Conservation (phyloP, 1,140 invertebrate genomes). For the Geopemphigus sp. region DNA sequence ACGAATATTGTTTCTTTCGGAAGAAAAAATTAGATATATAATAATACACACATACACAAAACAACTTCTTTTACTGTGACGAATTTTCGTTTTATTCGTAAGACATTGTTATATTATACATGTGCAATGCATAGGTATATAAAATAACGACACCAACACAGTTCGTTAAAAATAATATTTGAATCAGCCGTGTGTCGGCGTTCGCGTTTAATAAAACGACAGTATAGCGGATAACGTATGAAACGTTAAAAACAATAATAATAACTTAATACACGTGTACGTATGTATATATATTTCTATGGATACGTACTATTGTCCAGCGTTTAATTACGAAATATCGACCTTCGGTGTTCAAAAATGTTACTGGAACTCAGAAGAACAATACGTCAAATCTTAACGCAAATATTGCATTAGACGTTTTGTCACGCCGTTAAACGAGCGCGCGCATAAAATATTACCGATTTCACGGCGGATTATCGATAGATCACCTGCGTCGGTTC, state of each 20-base stretch:
- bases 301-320: constrained; percentile 16
- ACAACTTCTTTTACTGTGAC: constrained; percentile 25
- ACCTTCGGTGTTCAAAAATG: constrained; percentile 14
- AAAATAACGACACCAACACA: too few species aligned
- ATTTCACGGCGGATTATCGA: constrained; percentile 35
- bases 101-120: too few species aligned
- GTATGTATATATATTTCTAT: neutral
- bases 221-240: neutral
- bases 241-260: neutral
- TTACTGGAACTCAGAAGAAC: constrained; percentile 16
- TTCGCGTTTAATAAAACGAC: neutral
- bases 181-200: neutral
- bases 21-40: neutral
- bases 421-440: constrained; percentile 37
- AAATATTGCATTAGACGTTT: constrained; percentile 35
- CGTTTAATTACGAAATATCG: constrained; percentile 16
- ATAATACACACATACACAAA: neutral
- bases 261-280: neutral
- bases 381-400: constrained; percentile 20
- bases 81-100: constrained; percentile 17
- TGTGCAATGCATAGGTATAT: neutral
- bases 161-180: neutral
- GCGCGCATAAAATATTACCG: constrained; percentile 28
- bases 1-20: neutral
- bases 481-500: neutral